Conservation (phyloP, 2,888 invertebrate species). For the Geophilus truncorum region DNA sequence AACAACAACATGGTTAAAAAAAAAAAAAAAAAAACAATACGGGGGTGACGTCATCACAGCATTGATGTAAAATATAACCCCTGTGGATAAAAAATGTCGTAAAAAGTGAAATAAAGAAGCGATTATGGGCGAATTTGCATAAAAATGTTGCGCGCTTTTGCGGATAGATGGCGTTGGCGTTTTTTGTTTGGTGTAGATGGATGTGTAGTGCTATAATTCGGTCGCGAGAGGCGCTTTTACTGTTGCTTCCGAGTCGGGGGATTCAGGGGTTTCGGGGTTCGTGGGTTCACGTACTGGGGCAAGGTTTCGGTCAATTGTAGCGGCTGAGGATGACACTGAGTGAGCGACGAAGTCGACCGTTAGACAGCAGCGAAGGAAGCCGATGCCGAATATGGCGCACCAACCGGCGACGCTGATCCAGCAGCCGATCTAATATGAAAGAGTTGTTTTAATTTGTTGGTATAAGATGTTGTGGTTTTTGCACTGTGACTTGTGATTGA, state of each 20-base stretch:
- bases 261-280: no score
- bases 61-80: no score
- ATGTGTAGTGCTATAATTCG: not conserved
- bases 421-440: not conserved
- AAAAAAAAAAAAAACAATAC: no score
- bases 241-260: not conserved
- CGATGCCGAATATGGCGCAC: not conserved
- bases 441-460: no score
- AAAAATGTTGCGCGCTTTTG: not conserved
- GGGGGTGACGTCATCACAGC: no score
- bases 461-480: no score
- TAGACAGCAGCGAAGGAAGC: not conserved
- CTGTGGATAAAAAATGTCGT: no score
- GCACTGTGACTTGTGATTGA: no score
- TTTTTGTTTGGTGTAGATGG: no score
- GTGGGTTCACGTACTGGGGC: not conserved
- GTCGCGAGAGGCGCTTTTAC: not conserved
- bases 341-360: slow-evolving; percentile 22
- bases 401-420: slow-evolving; percentile 13
- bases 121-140: not conserved
- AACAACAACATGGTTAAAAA: no score
- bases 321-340: not conserved
- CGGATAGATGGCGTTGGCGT: no score
- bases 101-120: not conserved
- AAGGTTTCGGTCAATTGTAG: not conserved